A percentile compares a stretch with the other conserved stretches of the same genome.
phyloP scores from a whole-genome alignment of 2,797 vertebrate species.

The Syngnathus rostellatus region DNA sequence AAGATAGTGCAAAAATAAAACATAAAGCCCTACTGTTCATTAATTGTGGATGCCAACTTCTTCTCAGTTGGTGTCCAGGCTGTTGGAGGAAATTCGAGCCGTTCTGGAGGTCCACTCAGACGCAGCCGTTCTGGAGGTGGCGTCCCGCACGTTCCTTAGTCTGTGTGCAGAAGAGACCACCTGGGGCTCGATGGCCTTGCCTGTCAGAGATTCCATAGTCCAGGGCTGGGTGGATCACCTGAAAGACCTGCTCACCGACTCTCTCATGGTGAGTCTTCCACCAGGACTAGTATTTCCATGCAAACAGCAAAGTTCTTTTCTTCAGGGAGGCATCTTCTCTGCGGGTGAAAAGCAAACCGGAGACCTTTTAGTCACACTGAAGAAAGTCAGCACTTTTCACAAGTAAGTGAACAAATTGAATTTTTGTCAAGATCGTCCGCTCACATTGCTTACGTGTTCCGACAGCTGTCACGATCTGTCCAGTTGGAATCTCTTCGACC shows the following conservation, averaged over 20 bases:
- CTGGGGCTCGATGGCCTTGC: conserved; percentile 49
- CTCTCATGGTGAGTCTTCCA: conserved; percentile 41
- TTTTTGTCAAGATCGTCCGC: not conserved
- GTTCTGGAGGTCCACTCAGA: conserved; percentile 66
- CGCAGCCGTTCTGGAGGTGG: conserved; percentile 72
- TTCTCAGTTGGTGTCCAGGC: conserved; percentile 66
- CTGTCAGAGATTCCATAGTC: conserved; percentile 66
- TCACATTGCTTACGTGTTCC: not conserved
- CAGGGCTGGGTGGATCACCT: conserved; percentile 70
- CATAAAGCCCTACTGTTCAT: not conserved
- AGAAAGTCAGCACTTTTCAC: conserved; percentile 78
- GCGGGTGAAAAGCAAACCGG: conserved; percentile 50
- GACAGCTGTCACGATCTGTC: conserved; percentile 80
- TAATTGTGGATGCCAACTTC: not conserved
- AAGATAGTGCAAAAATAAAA: no score
- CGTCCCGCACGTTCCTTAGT: conserved; percentile 69
- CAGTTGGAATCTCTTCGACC: conserved; percentile 71
- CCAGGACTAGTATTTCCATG: no score
- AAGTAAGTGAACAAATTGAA: conserved; percentile 66
- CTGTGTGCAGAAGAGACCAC: conserved; percentile 66
- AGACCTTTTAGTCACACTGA: conserved; percentile 63
- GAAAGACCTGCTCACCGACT: conserved; percentile 55
- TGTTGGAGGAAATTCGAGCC: conserved; percentile 69
- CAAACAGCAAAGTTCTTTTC: not conserved
- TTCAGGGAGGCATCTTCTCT: conserved; percentile 62